These are phyloP conservation scores for Pogonomyrmex barbatus DNA, from an alignment of 1,140 invertebrate genomes.

Conservation along the genomic window DNA sequence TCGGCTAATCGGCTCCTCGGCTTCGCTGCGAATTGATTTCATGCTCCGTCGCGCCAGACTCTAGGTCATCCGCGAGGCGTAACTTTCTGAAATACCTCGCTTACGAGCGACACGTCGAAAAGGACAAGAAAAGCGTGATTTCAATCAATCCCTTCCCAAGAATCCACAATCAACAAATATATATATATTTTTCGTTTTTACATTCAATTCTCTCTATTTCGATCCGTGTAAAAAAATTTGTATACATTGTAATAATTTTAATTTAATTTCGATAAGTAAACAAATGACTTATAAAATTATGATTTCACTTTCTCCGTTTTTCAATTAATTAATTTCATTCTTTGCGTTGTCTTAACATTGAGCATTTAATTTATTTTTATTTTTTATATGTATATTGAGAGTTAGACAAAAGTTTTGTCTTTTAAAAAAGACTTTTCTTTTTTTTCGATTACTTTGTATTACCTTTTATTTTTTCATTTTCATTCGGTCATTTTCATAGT, in stretches of 20 bases:
- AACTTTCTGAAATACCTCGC: constrained; percentile 61
- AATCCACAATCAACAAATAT: neutral
- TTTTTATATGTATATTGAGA: neutral
- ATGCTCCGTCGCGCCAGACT: constrained; percentile 74
- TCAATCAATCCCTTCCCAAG: neutral
- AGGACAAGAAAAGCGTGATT: neutral
- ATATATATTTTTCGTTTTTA: neutral
- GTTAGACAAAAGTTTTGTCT: neutral
- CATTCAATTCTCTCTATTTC: neutral
- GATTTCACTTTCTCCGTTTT: neutral
- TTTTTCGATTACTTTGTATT: neutral
- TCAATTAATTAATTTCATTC: neutral
- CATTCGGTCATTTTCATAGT: no score
- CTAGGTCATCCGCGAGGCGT: constrained; percentile 74
- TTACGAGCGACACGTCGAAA: neutral
- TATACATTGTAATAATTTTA: neutral
- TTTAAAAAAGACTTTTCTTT: neutral
- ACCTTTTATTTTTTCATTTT: neutral
- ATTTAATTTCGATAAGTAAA: neutral
- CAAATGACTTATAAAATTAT: neutral
- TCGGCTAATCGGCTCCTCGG: constrained; percentile 40
- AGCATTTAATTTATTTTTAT: constrained; percentile 19
- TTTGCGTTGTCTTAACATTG: neutral
- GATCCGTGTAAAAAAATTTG: neutral
- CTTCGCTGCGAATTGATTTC: constrained; percentile 74